Evolutionary conservation across 2,888 invertebrate species (phyloP), one percentile per base, ranked within the genome.

Genomic region (Tinea semifulvella): DNA sequence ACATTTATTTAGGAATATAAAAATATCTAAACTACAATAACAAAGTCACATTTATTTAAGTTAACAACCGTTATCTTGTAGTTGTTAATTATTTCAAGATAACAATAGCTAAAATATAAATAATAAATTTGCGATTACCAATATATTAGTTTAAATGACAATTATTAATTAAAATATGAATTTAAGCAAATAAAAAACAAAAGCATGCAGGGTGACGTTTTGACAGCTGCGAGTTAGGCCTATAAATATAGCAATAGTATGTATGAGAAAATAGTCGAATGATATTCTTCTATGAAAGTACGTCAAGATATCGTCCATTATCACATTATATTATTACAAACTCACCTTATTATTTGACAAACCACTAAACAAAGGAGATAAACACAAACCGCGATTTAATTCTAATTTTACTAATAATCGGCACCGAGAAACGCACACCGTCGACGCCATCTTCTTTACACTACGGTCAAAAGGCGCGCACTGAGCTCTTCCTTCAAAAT

Each of bases 401-500:
- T 84, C 83, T 72, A 84, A 75, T 79, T 84, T 82, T 60, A 83
- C 70, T 63, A 85, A 71, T 65, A 84, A 70, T 73, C 84, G 84
- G 73, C 84, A 81, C 65, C 75, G 73, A 68, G 83, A 83, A 68
- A 82, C 81, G 73, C 84, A 83, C 68, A 84, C 82, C 65, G 81
- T 79, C 68, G 84, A 81, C 84, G 84, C 84, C 84, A 84, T 84
- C 72, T n/a, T n/a, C n/a, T 84, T 83, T 75, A 70, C 71, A 77
- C 75, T 75, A 77, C 74, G 60, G 57, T 27, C 27, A 27, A 36
- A 36, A 17, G 36, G 36, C 36, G 36, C 36, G 18, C 16, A 36
- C 36, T 36, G 31, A 31, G 31, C 2, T 31, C 31, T 31, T 31
- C 31, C 31, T 13, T 3, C 13, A 3, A 2, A 31, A 4, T 22